Percentiles rank a stretch among this genome's conserved stretches.
Evolutionary conservation across 2,113 vertebrate species (phyloP).

Genomic region (Ginglymostoma cirratum): DNA sequence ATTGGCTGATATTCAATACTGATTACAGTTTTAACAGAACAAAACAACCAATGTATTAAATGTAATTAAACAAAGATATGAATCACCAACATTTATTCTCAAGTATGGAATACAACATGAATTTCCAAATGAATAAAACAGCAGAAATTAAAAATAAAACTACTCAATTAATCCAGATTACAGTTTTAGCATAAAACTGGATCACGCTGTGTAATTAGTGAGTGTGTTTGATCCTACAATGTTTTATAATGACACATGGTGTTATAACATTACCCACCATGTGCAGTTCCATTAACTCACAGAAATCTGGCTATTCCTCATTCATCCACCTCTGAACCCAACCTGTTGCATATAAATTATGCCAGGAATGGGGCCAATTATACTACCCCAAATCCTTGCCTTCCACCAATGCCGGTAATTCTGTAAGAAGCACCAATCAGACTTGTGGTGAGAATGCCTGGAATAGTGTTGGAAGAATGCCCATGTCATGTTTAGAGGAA

Average conservation of each 20-base stretch:
- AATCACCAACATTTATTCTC: conserved; percentile 13
- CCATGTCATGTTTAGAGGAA: background rate
- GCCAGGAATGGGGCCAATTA: background rate
- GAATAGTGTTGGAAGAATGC: background rate
- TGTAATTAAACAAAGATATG: conserved; percentile 7
- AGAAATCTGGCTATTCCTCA: background rate
- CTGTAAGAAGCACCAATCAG: background rate
- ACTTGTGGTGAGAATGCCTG: background rate
- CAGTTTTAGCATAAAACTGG: background rate
- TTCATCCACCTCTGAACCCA: background rate
- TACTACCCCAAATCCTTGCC: background rate
- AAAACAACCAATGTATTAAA: conserved; percentile 28
- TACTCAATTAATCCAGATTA: background rate
- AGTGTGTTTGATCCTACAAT: background rate
- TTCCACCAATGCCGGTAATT: background rate
- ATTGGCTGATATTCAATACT: conserved; percentile 28
- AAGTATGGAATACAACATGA: background rate
- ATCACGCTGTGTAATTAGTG: background rate
- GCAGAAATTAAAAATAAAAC: conserved; percentile 19
- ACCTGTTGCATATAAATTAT: background rate
- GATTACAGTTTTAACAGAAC: conserved; percentile 32
- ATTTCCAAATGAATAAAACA: background rate
- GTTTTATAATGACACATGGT: background rate
- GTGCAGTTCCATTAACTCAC: background rate
- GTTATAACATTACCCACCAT: background rate